phyloP scores from a whole-genome alignment of 1,140 invertebrate species.

The Laupala kohalensis region DNA sequence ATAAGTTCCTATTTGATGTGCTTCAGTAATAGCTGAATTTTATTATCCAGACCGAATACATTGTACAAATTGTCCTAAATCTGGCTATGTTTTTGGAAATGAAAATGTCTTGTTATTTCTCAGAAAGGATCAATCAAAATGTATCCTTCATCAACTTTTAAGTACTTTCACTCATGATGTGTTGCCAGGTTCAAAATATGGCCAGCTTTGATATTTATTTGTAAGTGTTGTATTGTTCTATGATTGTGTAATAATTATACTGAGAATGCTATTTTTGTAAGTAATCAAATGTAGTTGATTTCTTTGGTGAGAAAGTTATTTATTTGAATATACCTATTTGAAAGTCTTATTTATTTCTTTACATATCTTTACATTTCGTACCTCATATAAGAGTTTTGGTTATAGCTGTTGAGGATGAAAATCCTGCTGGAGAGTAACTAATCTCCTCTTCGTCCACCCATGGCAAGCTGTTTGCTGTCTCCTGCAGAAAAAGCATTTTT shows the following conservation, averaged over 20 bases:
- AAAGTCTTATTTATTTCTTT: no score
- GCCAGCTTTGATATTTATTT: background rate
- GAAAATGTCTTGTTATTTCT: no score
- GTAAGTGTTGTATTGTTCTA: background rate
- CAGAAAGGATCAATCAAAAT: no score
- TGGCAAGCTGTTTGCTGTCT: conserved; percentile 3
- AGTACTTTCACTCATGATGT: no score
- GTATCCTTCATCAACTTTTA: no score
- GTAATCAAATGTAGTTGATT: background rate
- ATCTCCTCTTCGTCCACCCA: background rate
- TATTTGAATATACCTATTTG: background rate
- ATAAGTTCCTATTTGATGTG: no score
- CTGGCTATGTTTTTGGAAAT: no score
- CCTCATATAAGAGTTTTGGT: background rate
- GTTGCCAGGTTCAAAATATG: no score
- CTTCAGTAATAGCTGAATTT: no score
- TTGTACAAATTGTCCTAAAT: no score
- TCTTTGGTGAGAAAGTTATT: background rate
- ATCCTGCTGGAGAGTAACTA: background rate
- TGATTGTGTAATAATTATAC: background rate
- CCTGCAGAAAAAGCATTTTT: conserved; percentile 3
- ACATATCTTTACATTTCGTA: background rate
- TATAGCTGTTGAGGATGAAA: background rate
- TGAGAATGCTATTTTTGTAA: background rate
- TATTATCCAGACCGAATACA: no score